These are phyloP conservation scores for Macrophya annulata DNA, from an alignment of 2,888 invertebrate species.

Conservation along the genomic window DNA sequence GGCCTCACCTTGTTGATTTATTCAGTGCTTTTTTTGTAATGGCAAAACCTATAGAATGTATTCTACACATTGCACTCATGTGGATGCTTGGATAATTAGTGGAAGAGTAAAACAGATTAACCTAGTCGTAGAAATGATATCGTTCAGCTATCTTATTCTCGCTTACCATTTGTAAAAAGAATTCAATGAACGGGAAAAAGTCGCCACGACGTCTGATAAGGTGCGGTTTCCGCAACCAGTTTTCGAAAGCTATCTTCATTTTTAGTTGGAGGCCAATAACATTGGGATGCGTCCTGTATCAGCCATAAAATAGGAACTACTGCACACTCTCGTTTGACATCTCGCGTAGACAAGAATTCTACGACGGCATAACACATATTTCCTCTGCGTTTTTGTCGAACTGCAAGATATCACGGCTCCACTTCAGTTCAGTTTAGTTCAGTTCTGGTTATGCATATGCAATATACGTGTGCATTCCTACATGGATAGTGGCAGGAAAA, in stretches of 20 bases:
- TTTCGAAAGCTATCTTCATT: neutral
- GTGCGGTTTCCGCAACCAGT: neutral
- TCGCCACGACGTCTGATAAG: neutral
- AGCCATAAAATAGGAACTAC: neutral
- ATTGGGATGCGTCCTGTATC: neutral
- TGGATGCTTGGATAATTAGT: too few species aligned
- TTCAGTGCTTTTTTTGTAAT: too few species aligned
- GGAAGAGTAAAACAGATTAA: too few species aligned
- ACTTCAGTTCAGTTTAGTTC: neutral
- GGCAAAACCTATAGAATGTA: too few species aligned
- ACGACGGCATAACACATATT: conserved; percentile 21
- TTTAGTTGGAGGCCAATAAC: conserved; percentile 5
- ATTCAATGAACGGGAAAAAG: too few species aligned
- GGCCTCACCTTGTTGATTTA: too few species aligned
- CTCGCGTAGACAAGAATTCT: neutral
- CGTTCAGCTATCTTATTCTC: neutral
- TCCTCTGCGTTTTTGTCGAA: neutral
- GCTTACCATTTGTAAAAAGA: neutral
- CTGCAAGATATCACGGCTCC: neutral
- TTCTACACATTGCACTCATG: too few species aligned
- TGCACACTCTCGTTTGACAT: conserved; percentile 7
- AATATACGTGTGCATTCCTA: too few species aligned
- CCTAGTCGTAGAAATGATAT: too few species aligned
- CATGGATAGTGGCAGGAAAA: too few species aligned
- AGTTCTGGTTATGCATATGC: too few species aligned